Percentiles rank a stretch among this genome's conserved stretches.
Evolutionary conservation across 2,113 vertebrate species (phyloP).

Genomic region (Fregata magnificens): DNA sequence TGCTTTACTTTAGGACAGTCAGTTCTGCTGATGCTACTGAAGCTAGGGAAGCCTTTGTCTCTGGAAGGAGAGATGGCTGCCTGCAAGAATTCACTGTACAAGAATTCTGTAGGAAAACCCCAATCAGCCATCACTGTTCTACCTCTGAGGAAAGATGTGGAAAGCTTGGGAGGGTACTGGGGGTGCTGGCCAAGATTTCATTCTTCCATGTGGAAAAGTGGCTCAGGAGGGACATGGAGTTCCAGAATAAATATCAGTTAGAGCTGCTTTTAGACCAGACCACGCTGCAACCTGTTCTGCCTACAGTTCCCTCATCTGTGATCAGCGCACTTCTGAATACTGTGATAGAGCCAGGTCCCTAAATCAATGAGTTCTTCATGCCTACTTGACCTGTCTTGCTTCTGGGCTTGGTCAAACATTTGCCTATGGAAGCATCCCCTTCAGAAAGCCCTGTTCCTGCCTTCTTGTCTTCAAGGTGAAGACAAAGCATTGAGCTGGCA

Average conservation of each 20-base stretch:
- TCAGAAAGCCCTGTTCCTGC: not conserved
- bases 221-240: not conserved
- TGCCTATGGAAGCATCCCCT: not conserved
- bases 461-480: not conserved
- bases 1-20: not conserved
- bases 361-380: not conserved
- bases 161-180: not conserved
- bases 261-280: not conserved
- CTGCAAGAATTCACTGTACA: not conserved
- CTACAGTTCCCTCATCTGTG: not conserved
- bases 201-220: not conserved
- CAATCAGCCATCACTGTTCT: not conserved
- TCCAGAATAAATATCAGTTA: not conserved
- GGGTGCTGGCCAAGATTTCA: not conserved
- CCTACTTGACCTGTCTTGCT: not conserved
- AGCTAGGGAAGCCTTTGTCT: not conserved
- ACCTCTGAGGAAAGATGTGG: not conserved
- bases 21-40: not conserved
- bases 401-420: not conserved
- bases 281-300: not conserved
- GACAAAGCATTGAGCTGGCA: not conserved
- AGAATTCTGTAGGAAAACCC: not conserved
- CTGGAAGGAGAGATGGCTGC: not conserved
- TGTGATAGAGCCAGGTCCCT: not conserved
- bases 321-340: not conserved